These are phyloP conservation scores for Pygathrix nemaeus DNA, from an alignment of 2,113 vertebrate genomes.

Conservation along the genomic window DNA sequence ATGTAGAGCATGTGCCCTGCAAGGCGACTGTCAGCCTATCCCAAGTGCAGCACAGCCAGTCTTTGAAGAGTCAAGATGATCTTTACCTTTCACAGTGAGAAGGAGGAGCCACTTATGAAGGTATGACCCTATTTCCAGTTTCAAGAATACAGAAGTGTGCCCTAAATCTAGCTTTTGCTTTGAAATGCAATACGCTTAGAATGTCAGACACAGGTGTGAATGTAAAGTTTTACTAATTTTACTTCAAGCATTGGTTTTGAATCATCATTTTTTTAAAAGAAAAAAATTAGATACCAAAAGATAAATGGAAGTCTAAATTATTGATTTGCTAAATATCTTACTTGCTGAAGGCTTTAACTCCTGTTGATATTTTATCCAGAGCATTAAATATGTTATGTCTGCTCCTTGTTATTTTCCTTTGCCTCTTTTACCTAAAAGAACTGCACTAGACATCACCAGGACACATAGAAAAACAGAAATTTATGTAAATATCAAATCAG, in stretches of 20 bases:
- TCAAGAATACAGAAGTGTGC: too few species aligned
- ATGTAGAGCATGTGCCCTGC: accelerated
- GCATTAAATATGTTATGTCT: not conserved
- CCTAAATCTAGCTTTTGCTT: not conserved
- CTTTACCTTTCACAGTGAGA: accelerated
- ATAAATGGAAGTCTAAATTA: not conserved
- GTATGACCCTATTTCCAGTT: accelerated
- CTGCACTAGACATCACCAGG: accelerated
- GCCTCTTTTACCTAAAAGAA: not conserved
- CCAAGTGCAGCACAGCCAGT: accelerated
- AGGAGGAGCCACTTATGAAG: accelerated
- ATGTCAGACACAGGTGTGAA: not conserved
- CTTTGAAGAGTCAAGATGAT: accelerated
- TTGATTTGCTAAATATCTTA: not conserved
- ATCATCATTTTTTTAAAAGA: not conserved
- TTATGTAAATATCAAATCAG: too few species aligned
- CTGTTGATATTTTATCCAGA: accelerated
- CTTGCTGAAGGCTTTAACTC: not conserved
- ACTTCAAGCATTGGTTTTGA: not conserved
- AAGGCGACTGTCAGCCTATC: accelerated
- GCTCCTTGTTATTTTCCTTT: not conserved
- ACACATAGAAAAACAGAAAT: not conserved
- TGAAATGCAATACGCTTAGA: not conserved
- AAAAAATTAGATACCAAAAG: not conserved
- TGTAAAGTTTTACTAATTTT: not conserved